These are phyloP conservation scores for Arctopsyche grandis DNA, from an alignment of 1,140 invertebrate species.

Conservation along the genomic window DNA sequence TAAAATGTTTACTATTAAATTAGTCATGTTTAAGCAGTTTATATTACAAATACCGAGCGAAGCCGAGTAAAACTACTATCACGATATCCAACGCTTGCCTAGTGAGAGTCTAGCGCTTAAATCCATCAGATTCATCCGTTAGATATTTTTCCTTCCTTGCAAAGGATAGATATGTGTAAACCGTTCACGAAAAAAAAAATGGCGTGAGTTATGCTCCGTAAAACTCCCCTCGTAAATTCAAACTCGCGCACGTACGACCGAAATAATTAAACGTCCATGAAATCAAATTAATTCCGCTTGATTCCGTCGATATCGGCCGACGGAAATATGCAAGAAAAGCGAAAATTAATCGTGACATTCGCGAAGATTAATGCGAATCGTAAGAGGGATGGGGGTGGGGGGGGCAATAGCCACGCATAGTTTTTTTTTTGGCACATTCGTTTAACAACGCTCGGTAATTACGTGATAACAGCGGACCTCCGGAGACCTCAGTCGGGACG, in stretches of 20 bases:
- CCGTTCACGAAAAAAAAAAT: too few relatives aligned
- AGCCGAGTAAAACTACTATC: too few relatives aligned
- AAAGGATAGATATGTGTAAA: too few relatives aligned
- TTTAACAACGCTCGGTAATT: not conserved
- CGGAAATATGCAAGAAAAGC: constrained; percentile 6
- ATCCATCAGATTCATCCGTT: too few relatives aligned
- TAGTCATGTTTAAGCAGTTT: too few relatives aligned
- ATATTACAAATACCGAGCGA: too few relatives aligned
- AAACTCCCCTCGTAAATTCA: constrained; percentile 4
- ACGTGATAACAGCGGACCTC: constrained; percentile 4
- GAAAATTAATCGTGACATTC: constrained; percentile 22
- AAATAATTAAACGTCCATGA: constrained; percentile 18
- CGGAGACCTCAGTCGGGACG: not conserved
- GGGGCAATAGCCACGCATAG: not conserved
- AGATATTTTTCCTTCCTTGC: too few relatives aligned
- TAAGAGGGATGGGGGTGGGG: too few relatives aligned
- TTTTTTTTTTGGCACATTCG: not conserved
- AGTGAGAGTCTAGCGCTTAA: too few relatives aligned
- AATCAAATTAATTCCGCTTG: constrained; percentile 18
- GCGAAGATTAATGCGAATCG: constrained; percentile 9
- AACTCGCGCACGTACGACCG: not conserved
- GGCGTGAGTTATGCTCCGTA: too few relatives aligned
- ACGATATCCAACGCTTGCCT: too few relatives aligned
- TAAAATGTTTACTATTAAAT: too few relatives aligned
- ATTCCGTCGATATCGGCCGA: not conserved